A percentile compares a stretch with the other conserved stretches of the same genome.
These are phyloP conservation scores for Polydrusus tereticollis DNA, from an alignment of 2,888 invertebrate genomes.

Conservation along the genomic window DNA sequence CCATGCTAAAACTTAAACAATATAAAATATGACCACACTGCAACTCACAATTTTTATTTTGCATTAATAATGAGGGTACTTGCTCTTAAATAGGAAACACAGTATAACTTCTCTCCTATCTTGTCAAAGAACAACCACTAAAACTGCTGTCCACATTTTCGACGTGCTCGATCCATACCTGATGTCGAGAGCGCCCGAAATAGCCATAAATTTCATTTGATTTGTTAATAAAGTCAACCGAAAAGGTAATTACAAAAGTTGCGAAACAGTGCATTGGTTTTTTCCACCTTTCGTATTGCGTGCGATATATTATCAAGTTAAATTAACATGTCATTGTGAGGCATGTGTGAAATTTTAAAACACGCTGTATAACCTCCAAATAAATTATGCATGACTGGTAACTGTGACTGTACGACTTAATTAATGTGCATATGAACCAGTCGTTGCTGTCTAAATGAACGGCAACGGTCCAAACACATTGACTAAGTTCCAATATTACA, in stretches of 20 bases:
- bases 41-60: too few relatives aligned
- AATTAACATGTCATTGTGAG: slow-evolving; percentile 57
- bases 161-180: not conserved
- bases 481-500: too few relatives aligned
- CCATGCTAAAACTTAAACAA: too few relatives aligned
- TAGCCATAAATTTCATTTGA: slow-evolving; percentile 49
- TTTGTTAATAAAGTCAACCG: slow-evolving; percentile 49
- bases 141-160: too few relatives aligned
- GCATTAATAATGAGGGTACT: too few relatives aligned
- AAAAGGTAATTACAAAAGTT: slow-evolving; percentile 49
- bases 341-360: slow-evolving; percentile 56
- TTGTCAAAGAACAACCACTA: too few relatives aligned
- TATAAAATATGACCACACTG: too few relatives aligned
- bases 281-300: slow-evolving; percentile 36
- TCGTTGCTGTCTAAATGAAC: slow-evolving; percentile 9
- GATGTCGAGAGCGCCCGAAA: slow-evolving; percentile 3
- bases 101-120: too few relatives aligned
- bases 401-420: slow-evolving; percentile 20
- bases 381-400: slow-evolving; percentile 53
- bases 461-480: too few relatives aligned
- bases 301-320: slow-evolving; percentile 51
- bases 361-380: slow-evolving; percentile 48
- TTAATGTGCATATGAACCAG: slow-evolving; percentile 35
- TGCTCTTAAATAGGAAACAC: too few relatives aligned
- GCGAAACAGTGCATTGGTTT: slow-evolving; percentile 36